Conservation (phyloP, 92 coral and sea anemone genomes). For the Montipora capitata region DNA sequence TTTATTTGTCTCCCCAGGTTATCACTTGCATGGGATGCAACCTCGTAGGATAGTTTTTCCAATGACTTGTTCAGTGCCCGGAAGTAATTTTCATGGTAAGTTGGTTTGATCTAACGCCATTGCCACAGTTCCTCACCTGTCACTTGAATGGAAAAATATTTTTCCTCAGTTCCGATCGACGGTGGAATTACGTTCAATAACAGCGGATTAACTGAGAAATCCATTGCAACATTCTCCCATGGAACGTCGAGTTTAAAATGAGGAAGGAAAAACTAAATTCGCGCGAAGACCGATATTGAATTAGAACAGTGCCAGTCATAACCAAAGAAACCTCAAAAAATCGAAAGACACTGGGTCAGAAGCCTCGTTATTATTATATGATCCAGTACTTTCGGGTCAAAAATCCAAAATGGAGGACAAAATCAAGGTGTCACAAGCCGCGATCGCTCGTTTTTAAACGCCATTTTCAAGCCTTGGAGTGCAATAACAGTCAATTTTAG, state of each 20-base stretch:
- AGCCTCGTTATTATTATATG: not conserved
- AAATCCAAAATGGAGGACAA: constrained; percentile 3
- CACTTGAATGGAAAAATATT: constrained; percentile 2
- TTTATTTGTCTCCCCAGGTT: not conserved
- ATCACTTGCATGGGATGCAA: not conserved
- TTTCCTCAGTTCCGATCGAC: not conserved
- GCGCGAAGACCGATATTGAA: not conserved
- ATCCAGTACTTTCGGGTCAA: not conserved
- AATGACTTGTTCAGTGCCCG: not conserved
- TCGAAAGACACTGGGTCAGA: not conserved
- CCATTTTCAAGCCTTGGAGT: not conserved
- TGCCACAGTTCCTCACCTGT: not conserved
- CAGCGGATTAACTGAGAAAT: not conserved
- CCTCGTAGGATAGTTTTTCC: not conserved
- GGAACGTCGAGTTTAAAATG: not conserved
- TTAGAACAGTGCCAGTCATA: not conserved
- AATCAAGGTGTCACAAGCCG: not conserved
- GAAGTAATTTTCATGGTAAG: not conserved
- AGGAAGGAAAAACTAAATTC: not conserved
- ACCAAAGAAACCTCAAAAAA: not conserved
- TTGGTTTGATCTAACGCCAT: not conserved
- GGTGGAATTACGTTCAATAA: constrained; percentile 4
- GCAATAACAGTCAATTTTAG: not conserved
- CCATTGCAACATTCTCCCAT: not conserved
- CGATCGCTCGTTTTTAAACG: not conserved